phyloP scores from a whole-genome alignment of 2,113 vertebrate species.

The Brevimyrus niger region DNA sequence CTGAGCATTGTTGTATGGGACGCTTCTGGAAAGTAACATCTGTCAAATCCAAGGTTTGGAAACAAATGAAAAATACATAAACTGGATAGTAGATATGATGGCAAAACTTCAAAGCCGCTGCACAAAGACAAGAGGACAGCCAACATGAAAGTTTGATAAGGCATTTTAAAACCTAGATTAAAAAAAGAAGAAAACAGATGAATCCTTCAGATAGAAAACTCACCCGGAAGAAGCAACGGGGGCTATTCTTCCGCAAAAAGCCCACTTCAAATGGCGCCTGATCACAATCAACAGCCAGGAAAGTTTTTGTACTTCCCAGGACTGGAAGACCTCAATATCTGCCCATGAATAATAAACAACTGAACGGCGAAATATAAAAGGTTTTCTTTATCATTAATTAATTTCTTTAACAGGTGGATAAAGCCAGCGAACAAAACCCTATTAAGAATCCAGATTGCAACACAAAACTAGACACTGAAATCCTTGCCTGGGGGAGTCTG shows the following conservation, averaged over 20 bases:
- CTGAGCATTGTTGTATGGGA: not conserved
- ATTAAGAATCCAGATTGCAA: slow-evolving; percentile 22
- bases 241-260: slow-evolving; percentile 50
- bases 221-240: slow-evolving; percentile 43
- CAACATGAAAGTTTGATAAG: slow-evolving; percentile 49
- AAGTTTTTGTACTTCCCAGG: slow-evolving; percentile 43
- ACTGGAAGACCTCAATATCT: slow-evolving; percentile 57
- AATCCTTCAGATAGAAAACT: slow-evolving; percentile 45
- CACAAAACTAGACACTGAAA: slow-evolving; percentile 10
- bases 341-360: slow-evolving; percentile 80
- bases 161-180: slow-evolving; percentile 59
- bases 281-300: slow-evolving; percentile 62
- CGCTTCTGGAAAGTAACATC: not conserved
- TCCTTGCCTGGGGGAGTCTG: slow-evolving; percentile 3
- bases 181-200: slow-evolving; percentile 53
- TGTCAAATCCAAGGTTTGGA: slow-evolving; percentile 32
- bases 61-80: slow-evolving; percentile 52
- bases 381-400: slow-evolving; percentile 46
- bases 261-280: slow-evolving; percentile 64
- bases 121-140: slow-evolving; percentile 45
- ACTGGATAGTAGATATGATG: slow-evolving; percentile 48
- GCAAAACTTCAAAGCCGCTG: slow-evolving; percentile 51
- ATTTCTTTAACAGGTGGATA: slow-evolving; percentile 44
- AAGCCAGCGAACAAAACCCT: slow-evolving; percentile 32
- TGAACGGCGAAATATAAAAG: slow-evolving; percentile 34